These are phyloP conservation scores for Campoletis raptor DNA, from an alignment of 2,888 invertebrate species.

Conservation along the genomic window DNA sequence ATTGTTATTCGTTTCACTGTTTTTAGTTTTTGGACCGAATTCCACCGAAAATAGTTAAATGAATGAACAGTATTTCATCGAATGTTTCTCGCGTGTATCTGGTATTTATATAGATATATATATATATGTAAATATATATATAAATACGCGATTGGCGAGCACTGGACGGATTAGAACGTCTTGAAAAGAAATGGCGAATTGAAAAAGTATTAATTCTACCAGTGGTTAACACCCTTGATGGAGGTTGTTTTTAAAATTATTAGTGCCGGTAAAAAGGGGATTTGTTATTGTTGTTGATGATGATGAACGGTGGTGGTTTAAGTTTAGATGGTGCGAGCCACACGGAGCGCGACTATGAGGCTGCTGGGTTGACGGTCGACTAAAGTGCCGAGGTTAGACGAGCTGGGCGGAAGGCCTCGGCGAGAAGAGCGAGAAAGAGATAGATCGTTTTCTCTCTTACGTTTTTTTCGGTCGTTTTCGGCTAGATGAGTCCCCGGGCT, in stretches of 20 bases:
- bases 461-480: slow-evolving; percentile 53
- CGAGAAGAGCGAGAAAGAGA: slow-evolving; percentile 52
- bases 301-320: slow-evolving; percentile 43
- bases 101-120: neutral
- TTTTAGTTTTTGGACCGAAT: neutral
- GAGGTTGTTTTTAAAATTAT: neutral
- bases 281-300: slow-evolving; percentile 35
- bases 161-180: slow-evolving; percentile 42
- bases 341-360: slow-evolving; percentile 66
- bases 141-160: slow-evolving; percentile 31
- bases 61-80: neutral
- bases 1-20: neutral
- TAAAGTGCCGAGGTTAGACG: slow-evolving; percentile 65
- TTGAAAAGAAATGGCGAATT: slow-evolving; percentile 12
- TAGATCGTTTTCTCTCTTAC: slow-evolving; percentile 37
- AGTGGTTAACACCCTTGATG: slow-evolving; percentile 6
- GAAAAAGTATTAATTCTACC: slow-evolving; percentile 17
- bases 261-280: slow-evolving; percentile 22
- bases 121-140: slow-evolving; percentile 19
- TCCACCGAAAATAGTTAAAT: neutral
- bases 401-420: slow-evolving; percentile 59
- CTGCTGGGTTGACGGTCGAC: slow-evolving; percentile 69
- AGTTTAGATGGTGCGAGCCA: slow-evolving; percentile 57
- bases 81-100: slow-evolving; percentile 6
- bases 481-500: slow-evolving; percentile 56